Base-by-base conservation (phyloP, 1,140 invertebrate species). In the Drosophila lini region DNA sequence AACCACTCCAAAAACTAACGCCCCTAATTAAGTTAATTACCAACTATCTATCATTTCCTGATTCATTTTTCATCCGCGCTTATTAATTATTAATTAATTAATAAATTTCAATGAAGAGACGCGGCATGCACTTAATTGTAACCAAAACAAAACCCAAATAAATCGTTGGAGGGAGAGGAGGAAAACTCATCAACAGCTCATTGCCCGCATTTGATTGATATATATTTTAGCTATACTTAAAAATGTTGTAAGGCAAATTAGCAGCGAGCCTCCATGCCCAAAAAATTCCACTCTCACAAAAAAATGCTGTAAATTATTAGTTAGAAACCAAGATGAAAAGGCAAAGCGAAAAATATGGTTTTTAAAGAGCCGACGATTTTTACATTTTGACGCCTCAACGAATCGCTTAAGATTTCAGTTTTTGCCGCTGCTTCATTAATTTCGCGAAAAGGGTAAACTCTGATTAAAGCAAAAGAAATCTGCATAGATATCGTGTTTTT, bases 11-110 rank as follows among this genome's bases (percentile, higher is more conserved):
- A 76, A 79, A 77, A 52, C 40, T 25, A 47, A 67, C 48, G 58
- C 63, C 62, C 36, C 31, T 77, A 65, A 84, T 85, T 85, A 84
- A 55, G 34, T 74, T 84, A 81, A 84, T 84, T 81, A 59, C 34
- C 53, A 61, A 68, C 81, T 58, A 77, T 84, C 77, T 63, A 84
- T 84, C 81, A 74, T 85, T 84, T 85, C 81, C 81, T 78, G 57
- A 68, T 73, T 65, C 65, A 84, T 83, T 83, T 80, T 60, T 62
- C 61, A 78, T 88, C 81, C 80, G 81, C 68, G 78, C 64, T 73
- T 80, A 60, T 79, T 88, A 58, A 82, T 82, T 81, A 81, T 82
- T 81, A 81, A 85, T 85, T 86, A 81, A 77, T 79, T 88, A 65
- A 79, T 73, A 88, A 86, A 80, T 80, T 77, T 52, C 47, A 55